These are phyloP conservation scores for Tonatia bakeri DNA, from an alignment of 2,113 vertebrate species.

Conservation along the genomic window DNA sequence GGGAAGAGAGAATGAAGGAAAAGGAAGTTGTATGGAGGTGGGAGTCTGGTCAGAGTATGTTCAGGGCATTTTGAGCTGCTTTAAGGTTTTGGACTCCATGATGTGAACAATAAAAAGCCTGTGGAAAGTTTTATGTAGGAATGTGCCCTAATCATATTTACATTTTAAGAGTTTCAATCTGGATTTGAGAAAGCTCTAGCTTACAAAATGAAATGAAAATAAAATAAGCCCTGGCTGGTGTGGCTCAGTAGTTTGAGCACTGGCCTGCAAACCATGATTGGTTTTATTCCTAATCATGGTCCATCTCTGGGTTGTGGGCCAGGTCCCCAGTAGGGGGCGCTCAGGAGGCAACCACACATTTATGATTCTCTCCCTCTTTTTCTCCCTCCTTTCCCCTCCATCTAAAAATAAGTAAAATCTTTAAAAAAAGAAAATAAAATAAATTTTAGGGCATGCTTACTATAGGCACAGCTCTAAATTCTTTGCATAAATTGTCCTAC, in stretches of 20 bases:
- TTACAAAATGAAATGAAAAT: too few species aligned
- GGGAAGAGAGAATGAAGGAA: background rate
- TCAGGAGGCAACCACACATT: too few species aligned
- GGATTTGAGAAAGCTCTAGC: background rate
- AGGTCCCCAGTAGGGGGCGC: too few species aligned
- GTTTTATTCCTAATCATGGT: too few species aligned
- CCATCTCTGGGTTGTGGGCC: too few species aligned
- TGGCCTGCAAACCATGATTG: too few species aligned
- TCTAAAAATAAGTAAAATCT: too few species aligned
- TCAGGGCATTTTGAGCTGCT: background rate
- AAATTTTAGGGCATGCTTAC: background rate
- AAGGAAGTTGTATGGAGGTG: background rate
- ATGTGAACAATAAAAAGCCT: background rate
- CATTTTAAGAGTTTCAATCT: background rate
- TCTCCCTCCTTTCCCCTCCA: too few species aligned
- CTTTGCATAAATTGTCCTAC: background rate
- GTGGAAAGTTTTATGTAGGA: background rate
- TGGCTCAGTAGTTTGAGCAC: too few species aligned
- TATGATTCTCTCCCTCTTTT: too few species aligned
- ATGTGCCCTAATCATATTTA: background rate
- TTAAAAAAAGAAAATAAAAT: background rate
- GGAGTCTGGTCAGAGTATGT: background rate
- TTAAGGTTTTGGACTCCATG: background rate
- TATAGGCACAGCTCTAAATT: background rate
- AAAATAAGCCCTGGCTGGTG: too few species aligned